phyloP scores from a whole-genome alignment of 2,797 vertebrate genomes.

The Rhynchonycteris naso region DNA sequence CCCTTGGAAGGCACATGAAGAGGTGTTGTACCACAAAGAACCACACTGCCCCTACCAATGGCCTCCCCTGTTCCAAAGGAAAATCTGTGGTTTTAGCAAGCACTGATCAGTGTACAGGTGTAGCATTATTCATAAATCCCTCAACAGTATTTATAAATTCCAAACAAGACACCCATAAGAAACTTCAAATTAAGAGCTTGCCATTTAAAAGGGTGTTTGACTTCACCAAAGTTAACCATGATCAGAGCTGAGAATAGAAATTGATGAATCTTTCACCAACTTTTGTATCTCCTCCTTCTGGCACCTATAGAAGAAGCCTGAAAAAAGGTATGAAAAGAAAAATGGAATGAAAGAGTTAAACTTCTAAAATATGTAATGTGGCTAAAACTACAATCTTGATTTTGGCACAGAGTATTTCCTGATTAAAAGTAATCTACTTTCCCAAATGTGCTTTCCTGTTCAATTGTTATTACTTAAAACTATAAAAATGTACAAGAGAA shows the following conservation, averaged over 20 bases:
- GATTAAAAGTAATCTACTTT: slow-evolving; percentile 67
- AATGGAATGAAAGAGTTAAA: slow-evolving; percentile 51
- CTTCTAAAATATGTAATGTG: slow-evolving; percentile 54
- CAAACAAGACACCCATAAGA: not conserved
- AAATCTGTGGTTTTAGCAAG: not conserved
- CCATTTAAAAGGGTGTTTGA: not conserved
- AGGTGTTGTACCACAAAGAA: not conserved
- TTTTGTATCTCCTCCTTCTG: not conserved
- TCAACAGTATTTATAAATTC: not conserved
- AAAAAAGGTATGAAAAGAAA: slow-evolving; percentile 1
- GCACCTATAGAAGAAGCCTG: not conserved
- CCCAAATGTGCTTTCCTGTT: slow-evolving; percentile 60
- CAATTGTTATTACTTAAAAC: slow-evolving; percentile 66
- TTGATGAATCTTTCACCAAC: not conserved
- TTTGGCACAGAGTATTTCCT: slow-evolving; percentile 69
- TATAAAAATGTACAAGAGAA: slow-evolving; percentile 64
- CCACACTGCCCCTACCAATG: not conserved
- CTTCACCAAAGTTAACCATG: not conserved
- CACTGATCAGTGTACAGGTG: not conserved
- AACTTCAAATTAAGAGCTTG: not conserved
- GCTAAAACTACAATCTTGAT: slow-evolving; percentile 58
- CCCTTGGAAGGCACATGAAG: not conserved
- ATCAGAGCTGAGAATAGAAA: not conserved
- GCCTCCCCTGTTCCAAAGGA: not conserved
- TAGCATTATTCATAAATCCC: not conserved